These are phyloP conservation scores for Myrmecobius fasciatus DNA, from an alignment of 2,113 vertebrate species.

Conservation along the genomic window DNA sequence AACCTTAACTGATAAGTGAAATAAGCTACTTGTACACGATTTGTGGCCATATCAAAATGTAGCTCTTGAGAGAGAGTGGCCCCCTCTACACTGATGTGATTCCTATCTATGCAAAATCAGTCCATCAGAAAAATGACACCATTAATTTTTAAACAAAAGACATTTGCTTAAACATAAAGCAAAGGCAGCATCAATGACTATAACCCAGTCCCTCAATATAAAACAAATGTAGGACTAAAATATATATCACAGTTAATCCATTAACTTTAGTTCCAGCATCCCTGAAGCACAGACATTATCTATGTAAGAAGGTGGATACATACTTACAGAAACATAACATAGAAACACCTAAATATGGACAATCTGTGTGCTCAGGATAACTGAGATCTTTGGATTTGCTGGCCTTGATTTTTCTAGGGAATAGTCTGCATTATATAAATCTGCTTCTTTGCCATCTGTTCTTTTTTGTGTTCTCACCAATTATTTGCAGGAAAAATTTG, in stretches of 20 bases:
- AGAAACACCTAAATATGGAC: not conserved
- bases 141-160: not conserved
- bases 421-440: not conserved
- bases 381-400: not conserved
- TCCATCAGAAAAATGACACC: not conserved
- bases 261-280: not conserved
- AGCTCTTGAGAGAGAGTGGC: not conserved
- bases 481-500: not conserved
- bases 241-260: not conserved
- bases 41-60: not conserved
- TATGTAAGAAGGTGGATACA: not conserved
- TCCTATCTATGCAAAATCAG: not conserved
- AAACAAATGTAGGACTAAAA: not conserved
- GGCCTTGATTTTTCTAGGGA: not conserved
- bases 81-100: not conserved
- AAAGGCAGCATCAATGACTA: not conserved
- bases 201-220: not conserved
- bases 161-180: not conserved
- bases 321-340: not conserved
- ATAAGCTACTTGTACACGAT: not conserved
- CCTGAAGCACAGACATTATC: not conserved
- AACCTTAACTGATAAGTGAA: not conserved
- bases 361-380: not conserved
- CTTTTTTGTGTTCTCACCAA: not conserved
- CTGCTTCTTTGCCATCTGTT: not conserved